phyloP scores from a whole-genome alignment of 1,140 invertebrate genomes.

The Aphis craccivora region DNA sequence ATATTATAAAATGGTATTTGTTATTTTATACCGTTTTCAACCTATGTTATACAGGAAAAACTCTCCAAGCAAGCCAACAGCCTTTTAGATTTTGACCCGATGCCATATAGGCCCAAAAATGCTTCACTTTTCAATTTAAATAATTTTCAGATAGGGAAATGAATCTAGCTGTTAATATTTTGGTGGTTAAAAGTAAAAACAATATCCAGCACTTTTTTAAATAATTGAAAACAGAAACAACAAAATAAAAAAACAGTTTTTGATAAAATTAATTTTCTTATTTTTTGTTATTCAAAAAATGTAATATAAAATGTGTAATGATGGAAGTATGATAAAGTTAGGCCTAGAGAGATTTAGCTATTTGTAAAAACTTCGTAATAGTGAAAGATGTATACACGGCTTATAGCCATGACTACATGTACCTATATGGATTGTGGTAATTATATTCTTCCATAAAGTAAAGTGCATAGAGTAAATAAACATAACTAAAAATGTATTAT shows the following conservation, averaged over 20 bases:
- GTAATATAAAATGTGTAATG: too few species aligned
- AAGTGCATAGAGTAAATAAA: background rate
- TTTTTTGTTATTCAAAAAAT: too few species aligned
- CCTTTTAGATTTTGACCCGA: background rate
- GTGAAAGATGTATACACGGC: background rate
- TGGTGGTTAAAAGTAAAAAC: background rate
- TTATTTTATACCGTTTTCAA: background rate
- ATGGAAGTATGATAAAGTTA: too few species aligned
- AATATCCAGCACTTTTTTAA: background rate
- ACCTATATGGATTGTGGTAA: background rate
- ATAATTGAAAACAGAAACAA: background rate
- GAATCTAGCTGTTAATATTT: background rate
- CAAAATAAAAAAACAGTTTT: background rate
- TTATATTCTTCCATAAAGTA: background rate
- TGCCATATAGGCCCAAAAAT: background rate
- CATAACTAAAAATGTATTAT: background rate
- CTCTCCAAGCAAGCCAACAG: background rate
- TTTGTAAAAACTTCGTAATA: background rate
- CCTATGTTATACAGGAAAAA: background rate
- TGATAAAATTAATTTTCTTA: too few species aligned
- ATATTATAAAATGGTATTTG: fast-evolving
- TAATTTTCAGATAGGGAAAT: background rate
- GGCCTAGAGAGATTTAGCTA: too few species aligned
- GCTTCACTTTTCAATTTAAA: background rate
- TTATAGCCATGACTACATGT: background rate